Percentiles rank a stretch among this genome's conserved stretches.
Evolutionary conservation across 2,888 invertebrate species (phyloP).

Genomic region (Temnothorax rugatulus): DNA sequence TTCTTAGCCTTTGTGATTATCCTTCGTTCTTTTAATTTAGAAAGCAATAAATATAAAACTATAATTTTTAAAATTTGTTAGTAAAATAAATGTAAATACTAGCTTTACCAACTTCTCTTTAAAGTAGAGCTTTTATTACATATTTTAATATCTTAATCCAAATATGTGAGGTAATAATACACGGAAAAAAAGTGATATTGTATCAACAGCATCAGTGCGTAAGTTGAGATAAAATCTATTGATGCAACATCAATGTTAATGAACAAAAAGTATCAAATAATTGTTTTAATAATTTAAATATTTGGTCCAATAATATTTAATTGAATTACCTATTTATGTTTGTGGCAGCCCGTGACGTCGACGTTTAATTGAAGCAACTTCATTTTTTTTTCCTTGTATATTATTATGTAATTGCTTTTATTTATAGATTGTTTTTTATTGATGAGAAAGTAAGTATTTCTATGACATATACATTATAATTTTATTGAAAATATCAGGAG

Average conservation of each 20-base stretch:
- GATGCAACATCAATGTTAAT: no score
- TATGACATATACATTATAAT: not conserved
- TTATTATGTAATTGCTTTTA: not conserved
- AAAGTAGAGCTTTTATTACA: constrained; percentile 2
- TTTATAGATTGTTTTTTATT: not conserved
- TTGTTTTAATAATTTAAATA: no score
- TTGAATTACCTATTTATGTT: no score
- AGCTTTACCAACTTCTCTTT: not conserved
- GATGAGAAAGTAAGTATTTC: not conserved
- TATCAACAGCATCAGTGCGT: no score
- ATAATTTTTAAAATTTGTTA: not conserved
- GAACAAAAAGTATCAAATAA: no score
- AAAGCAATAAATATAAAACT: not conserved
- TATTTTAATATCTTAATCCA: not conserved
- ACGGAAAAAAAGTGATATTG: no score
- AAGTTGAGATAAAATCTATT: no score
- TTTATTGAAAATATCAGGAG: not conserved
- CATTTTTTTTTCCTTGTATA: no score
- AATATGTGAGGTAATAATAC: not conserved
- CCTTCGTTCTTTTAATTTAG: not conserved
- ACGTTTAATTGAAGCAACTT: no score
- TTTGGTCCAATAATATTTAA: no score
- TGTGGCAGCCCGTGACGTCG: no score
- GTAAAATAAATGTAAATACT: not conserved
- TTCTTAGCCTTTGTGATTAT: not conserved